These are phyloP conservation scores for Pegoplata infirma DNA, from an alignment of 2,888 invertebrate species.

Conservation along the genomic window DNA sequence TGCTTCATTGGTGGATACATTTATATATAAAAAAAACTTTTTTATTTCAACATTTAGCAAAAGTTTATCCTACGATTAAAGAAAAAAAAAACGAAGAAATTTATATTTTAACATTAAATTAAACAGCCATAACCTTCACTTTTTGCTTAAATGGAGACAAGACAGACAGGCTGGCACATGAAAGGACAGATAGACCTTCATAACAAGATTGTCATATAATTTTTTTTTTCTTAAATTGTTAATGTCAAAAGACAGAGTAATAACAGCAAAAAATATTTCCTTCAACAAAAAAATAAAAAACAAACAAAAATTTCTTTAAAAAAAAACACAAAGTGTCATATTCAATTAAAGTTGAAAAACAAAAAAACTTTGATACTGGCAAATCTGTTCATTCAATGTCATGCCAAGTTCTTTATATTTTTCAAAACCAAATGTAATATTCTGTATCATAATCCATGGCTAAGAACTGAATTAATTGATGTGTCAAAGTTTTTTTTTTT, in stretches of 20 bases:
- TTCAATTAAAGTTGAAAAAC: background rate
- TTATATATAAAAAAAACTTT: background rate
- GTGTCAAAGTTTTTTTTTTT: constrained; percentile 20
- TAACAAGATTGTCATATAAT: constrained; percentile 50
- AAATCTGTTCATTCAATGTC: background rate
- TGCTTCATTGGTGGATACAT: background rate
- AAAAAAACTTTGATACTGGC: background rate
- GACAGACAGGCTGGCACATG: background rate
- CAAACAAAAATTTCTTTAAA: background rate
- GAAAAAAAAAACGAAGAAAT: constrained; percentile 39
- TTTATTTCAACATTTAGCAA: background rate
- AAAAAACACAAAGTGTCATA: background rate
- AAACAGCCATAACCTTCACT: constrained; percentile 55
- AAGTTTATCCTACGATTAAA: constrained; percentile 57
- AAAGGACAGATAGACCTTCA: constrained; percentile 38
- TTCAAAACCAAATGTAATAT: background rate
- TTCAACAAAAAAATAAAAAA: background rate
- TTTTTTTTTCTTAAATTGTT: constrained; percentile 12
- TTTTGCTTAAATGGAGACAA: background rate
- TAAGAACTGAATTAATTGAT: constrained; percentile 45
- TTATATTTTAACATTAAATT: constrained; percentile 41
- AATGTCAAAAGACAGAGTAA: constrained; percentile 10
- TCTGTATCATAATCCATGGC: constrained; percentile 6
- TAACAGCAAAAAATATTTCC: background rate
- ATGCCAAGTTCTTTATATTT: background rate